Evolutionary conservation across 2,113 vertebrate species (phyloP).

Genomic region (Phasianus colchicus): DNA sequence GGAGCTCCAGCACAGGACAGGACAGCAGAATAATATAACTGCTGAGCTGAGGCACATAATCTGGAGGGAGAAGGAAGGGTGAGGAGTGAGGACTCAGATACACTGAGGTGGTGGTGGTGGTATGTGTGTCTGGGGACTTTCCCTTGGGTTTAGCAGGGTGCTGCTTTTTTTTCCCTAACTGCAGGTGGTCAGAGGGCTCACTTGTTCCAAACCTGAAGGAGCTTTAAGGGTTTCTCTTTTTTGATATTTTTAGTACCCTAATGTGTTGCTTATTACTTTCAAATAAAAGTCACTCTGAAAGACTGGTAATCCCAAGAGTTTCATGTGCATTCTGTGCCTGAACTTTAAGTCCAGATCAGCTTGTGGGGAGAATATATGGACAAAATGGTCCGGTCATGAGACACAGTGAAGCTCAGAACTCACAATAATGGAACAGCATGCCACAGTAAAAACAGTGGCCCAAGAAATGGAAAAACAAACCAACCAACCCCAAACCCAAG

Average conservation of each 20-base stretch:
- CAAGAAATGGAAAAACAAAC: background rate
- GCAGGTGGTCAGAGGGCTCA: constrained; percentile 28
- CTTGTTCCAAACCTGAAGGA: constrained; percentile 54
- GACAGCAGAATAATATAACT: background rate
- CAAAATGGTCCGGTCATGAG: background rate
- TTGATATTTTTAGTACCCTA: background rate
- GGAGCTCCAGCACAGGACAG: background rate
- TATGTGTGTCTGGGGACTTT: constrained; percentile 54
- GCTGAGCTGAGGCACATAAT: background rate
- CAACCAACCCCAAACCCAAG: background rate
- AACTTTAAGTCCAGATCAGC: background rate
- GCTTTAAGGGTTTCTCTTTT: background rate
- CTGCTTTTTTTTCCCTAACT: constrained; percentile 24
- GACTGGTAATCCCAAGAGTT: background rate
- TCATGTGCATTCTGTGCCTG: background rate
- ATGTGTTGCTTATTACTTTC: background rate
- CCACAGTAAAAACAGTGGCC: background rate
- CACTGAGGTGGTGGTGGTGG: background rate
- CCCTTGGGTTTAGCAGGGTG: constrained; percentile 6
- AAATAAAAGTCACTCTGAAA: constrained; percentile 7
- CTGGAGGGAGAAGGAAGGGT: constrained; percentile 12
- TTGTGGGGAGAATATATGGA: background rate
- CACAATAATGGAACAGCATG: constrained; percentile 7
- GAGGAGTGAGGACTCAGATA: background rate
- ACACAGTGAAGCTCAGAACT: constrained; percentile 13